A percentile compares a stretch with the other conserved stretches of the same genome.
These are phyloP conservation scores for Odiellus spinosus DNA, from an alignment of 2,888 invertebrate species.

Conservation along the genomic window DNA sequence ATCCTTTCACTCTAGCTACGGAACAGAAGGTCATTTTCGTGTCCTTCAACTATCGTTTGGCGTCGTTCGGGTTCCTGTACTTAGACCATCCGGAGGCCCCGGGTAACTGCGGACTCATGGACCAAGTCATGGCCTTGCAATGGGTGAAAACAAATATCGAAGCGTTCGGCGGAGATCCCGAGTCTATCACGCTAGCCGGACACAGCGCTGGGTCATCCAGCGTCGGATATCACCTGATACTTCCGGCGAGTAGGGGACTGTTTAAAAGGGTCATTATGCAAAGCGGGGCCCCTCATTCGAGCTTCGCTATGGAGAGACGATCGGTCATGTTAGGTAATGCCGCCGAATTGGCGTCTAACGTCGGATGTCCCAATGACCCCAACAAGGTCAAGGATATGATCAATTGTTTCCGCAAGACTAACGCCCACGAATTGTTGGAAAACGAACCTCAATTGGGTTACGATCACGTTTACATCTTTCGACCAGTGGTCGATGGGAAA, in stretches of 20 bases:
- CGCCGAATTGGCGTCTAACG: no score
- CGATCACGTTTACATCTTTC: no score
- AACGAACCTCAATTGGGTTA: no score
- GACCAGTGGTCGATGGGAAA: no score
- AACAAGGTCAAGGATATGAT: no score
- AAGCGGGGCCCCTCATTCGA: background rate
- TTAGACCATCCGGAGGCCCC: background rate
- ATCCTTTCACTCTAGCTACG: background rate
- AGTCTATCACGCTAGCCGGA: background rate
- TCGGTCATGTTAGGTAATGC: background rate
- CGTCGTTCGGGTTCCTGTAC: background rate
- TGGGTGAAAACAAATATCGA: background rate
- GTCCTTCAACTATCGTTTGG: background rate
- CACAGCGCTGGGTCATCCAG: background rate
- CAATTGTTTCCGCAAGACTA: no score
- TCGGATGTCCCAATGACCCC: no score
- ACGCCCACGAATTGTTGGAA: no score
- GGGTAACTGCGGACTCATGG: background rate
- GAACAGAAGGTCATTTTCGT: background rate
- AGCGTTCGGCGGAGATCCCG: background rate
- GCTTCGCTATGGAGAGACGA: background rate
- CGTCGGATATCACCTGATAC: background rate
- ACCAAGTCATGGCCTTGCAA: background rate
- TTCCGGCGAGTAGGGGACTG: background rate
- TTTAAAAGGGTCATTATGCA: background rate